phyloP scores from a whole-genome alignment of 1,140 invertebrate species.

The Hyles euphorbiae region DNA sequence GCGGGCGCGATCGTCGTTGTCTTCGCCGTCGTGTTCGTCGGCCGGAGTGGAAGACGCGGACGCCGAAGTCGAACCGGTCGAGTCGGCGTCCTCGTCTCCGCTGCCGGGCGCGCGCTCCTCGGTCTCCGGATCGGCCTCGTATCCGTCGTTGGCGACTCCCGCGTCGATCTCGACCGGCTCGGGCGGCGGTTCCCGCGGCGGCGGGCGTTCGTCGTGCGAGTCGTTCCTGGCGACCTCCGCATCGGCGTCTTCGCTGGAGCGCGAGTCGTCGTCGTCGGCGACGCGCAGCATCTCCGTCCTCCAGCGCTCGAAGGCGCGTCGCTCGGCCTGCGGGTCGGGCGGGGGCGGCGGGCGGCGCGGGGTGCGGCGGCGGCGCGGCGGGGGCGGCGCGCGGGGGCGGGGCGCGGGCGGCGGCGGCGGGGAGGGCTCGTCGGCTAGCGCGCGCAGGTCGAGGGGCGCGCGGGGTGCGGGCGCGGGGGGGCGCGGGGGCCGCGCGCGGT shows the following conservation, averaged over 20 bases:
- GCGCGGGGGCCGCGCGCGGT: slow-evolving; percentile 30
- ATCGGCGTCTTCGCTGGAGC: slow-evolving; percentile 42
- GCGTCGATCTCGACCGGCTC: slow-evolving; percentile 5
- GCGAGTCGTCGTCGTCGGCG: slow-evolving; percentile 32
- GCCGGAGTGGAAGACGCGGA: slow-evolving; percentile 31
- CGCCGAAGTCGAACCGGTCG: slow-evolving; percentile 30
- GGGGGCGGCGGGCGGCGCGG: slow-evolving; percentile 24
- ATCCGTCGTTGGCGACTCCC: slow-evolving; percentile 12
- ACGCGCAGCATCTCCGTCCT: slow-evolving; percentile 35
- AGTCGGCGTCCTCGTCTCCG: slow-evolving; percentile 30
- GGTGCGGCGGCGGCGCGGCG: slow-evolving; percentile 19
- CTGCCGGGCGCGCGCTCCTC: slow-evolving; percentile 18
- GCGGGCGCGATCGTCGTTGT: slow-evolving; percentile 3
- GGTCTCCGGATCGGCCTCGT: slow-evolving; percentile 22
- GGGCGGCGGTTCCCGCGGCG: slow-evolving; percentile 6
- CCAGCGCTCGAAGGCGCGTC: slow-evolving; percentile 47
- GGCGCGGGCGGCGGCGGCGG: slow-evolving; percentile 16
- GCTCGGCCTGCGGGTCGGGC: slow-evolving; percentile 35
- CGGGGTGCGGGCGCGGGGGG: slow-evolving; percentile 19
- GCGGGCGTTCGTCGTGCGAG: slow-evolving; percentile 11
- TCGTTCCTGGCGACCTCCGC: slow-evolving; percentile 3
- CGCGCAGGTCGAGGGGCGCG: slow-evolving; percentile 37
- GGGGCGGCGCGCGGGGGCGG: slow-evolving; percentile 10
- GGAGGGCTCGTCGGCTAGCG: slow-evolving; percentile 10
- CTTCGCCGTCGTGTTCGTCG: slow-evolving; percentile 23